Base-by-base conservation (phyloP, 2,888 invertebrate species). In the Tenodera sinensis region DNA sequence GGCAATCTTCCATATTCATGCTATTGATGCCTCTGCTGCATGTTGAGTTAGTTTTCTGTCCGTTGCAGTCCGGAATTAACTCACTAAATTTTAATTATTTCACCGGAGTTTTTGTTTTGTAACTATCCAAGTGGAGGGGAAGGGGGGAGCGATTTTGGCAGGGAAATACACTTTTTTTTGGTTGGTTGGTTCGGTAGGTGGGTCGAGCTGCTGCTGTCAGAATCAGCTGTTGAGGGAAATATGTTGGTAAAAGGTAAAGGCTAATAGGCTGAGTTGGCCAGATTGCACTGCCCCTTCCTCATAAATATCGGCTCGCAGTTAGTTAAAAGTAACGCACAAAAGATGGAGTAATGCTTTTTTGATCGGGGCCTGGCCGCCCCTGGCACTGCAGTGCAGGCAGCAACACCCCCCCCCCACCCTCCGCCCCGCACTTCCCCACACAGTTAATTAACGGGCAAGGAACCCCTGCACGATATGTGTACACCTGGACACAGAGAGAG, bases 331-430 rank as follows among this genome's bases (percentile, higher is more conserved):
- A 47, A 47, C 28, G 85, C 14, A 27, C 20, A 27, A 47, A 85
- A 85, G 85, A 54, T 85, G n/a, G 47, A 85, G 28, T 85, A 84
- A 85, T 85, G 54, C 28, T 54, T 85, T 85, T 85, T 85, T 85
- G 85, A 85, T 85, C 54, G 85, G 47, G 47, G 30, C 27, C 54
- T 71, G 54, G 20, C 54, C 54, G 54, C 54, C 54, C 54, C 54
- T 71, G 54, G 54, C 54, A 71, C 54, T 71, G 54, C 54, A 71
- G 54, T 71, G 54, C 54, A 71, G 54, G 54, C 54, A 71, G 54
- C 25, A 71, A 25, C 54, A 15, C 54, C 85, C 42, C 27, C 54
- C n/a, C 54, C 27, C 14, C 85, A 1, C 42, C 27, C 54, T 14
- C 54, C 27, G 4, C 85, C 7, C n/a, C 4, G 42, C 42, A 42